Base-by-base conservation (phyloP, 1,140 invertebrate genomes). In the Anadara kagoshimensis region DNA sequence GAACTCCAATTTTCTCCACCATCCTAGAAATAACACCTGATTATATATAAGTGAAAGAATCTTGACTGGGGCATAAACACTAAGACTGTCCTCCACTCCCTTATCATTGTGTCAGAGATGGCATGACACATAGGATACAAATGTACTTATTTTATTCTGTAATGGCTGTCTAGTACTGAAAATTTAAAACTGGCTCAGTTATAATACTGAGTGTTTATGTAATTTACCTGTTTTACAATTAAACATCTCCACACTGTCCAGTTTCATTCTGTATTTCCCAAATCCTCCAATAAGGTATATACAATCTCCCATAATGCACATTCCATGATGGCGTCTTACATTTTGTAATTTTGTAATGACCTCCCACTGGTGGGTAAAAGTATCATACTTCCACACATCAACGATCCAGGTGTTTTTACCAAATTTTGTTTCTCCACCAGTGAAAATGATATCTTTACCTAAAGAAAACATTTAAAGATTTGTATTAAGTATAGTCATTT, bases 361-460 rank as follows among this genome's bases (percentile, higher is more conserved):
- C 0, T 44, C 24, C 59, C 59, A 62, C 12, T 47, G 20, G 2
- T 62, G 18, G 0, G 18, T 62, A 24, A 62, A 62, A 22, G 59
- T 62, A 62, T 62, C 20, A 47, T 18, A 62, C 22, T 44, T 47
- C 16, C 16, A 62, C 11, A 62, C 43, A 47, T 24, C 44, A 45
- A 62, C 1, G 26, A 47, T 47, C 59, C 59, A 62, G 14, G 59
- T 62, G 12, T 62, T 62, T 26, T 47, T 62, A 45, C 59, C 59
- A 22, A 62, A 8, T 7, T 24, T 14, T 24, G 59, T 20, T 62
- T 62, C 59, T 1, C 59, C 59, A 14, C 59, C 59, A 16, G 59
- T 47, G 11, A 62, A 20, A 47, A 62, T 24, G 22, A 62, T 62
- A 24, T 62, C 59, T 62, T 62, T 45, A 47, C 59, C 59, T 62